Base-by-base conservation (phyloP, 2,888 invertebrate genomes). In the Neelides folsomi region DNA sequence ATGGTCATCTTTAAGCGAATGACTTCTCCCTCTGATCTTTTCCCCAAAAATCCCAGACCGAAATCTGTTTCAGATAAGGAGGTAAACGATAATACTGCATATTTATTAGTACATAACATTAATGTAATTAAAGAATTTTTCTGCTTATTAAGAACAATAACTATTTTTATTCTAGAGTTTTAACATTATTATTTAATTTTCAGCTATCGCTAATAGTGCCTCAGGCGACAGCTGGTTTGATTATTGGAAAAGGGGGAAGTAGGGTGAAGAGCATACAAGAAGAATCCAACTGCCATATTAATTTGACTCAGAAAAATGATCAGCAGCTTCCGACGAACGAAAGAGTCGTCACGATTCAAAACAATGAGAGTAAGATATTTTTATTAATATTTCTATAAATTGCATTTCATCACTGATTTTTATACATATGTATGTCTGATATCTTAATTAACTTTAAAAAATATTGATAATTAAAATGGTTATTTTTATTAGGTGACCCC, bases 1-100 rank as follows among this genome's bases (percentile, higher is more conserved):
- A 64, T 64, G 64, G 57, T 59, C 36, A 64, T 64, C 47, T 64
- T 64, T 49, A 64, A 64, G 55, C 52, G 62, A 53, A 64, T 64
- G 64, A 64, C 64, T 36, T 60, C 60, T 27, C 63, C 63, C 18
- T 62, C 61, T 20, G 63, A 63, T 54, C 51, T 63, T 13, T 63
- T 60, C 43, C 64, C 64, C 4, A 64, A 64, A 40, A 62, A 63
- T 49, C 63, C 63, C 15, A 53, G 64, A 51, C 64, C 62, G 9
- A 64, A 64, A 48, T 55, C 57, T 43, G 60, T 64, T 18, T 64
- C 64, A 20, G 64, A 64, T 49, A 62, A 60, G 51, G 63, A 64
- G 54, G 61, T 63, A 47, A 27, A 40, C 20, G 15, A n/a, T 42
- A 13, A 8, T 16, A 18, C 12, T n/a, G n/a, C n/a, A n/a, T n/a